Conservation (phyloP, 2,113 vertebrate genomes). For the Daboia siamensis region DNA sequence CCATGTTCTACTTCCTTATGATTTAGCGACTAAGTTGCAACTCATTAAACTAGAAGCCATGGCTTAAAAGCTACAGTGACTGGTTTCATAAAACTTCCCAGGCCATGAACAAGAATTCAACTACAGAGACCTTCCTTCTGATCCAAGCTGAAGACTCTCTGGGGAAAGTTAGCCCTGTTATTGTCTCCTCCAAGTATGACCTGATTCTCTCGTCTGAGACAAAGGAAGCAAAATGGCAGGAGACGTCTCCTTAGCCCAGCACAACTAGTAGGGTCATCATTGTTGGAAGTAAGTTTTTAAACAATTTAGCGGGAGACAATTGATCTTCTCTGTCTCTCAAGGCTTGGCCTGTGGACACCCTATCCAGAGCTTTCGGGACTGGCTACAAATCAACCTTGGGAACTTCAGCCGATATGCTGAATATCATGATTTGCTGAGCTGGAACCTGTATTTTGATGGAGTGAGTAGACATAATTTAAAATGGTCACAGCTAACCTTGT, state of each 20-base stretch:
- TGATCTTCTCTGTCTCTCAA: not conserved
- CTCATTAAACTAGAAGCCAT: not conserved
- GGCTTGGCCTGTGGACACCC: conserved; percentile 15
- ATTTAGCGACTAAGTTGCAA: no score
- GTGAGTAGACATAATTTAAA: conserved; percentile 31
- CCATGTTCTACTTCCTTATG: no score
- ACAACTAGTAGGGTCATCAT: not conserved
- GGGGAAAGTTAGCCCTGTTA: not conserved
- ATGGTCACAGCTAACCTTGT: not conserved
- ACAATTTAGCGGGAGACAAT: not conserved
- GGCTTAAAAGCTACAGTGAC: not conserved
- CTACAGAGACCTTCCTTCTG: not conserved
- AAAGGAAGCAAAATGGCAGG: not conserved
- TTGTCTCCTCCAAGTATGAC: not conserved
- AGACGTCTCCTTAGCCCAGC: not conserved
- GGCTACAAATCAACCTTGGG: conserved; percentile 40
- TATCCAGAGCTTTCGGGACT: conserved; percentile 10
- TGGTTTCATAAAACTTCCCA: not conserved
- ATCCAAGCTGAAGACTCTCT: not conserved
- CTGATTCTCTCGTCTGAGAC: no score
- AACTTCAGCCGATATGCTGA: conserved; percentile 31
- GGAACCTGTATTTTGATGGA: conserved; percentile 22
- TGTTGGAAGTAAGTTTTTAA: not conserved
- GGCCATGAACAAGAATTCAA: not conserved
- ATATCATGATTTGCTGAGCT: not conserved